Base-by-base conservation (phyloP, 2,888 invertebrate genomes). In the Eupelmus urozonus region DNA sequence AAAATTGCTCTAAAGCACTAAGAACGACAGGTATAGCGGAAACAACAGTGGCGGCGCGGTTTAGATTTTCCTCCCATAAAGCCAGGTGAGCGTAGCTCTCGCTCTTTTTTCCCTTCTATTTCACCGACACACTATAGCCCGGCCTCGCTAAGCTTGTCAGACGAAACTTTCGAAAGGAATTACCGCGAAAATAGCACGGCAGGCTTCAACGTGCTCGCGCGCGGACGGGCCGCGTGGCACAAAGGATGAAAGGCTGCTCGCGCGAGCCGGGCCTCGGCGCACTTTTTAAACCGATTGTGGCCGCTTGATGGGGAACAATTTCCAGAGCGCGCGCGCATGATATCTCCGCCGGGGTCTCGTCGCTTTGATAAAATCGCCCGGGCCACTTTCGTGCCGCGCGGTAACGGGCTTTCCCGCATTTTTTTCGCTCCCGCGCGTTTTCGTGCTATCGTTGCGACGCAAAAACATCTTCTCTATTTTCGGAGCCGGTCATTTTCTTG, bases 231-330 rank as follows among this genome's bases (percentile, higher is more conserved):
- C n/a, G 51, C 20, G 25, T n/a, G 13, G 51, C 20, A 74, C 74
- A 74, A 78, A 78, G 65, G 65, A 70, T 70, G 59, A 70, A 53
- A 74, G 78, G 65, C 60, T n/a, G 34, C 34, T 34, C 34, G 3
- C 34, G 34, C 34, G 45, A 16, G n/a, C 23, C 27, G 34, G 9
- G 57, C n/a, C 7, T 62, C 57, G 40, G 34, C 76, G 71, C 25
- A 42, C 67, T 67, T 78, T 78, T 78, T 69, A 78, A 78, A 74
- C 69, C 78, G 70, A 78, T 78, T 74, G 74, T 42, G 69, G 78
- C 29, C 51, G 49, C 70, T 74, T 78, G 78, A 59, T 78, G 59
- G 49, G 27, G 63, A 73, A 78, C 78, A 78, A 73, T 78, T 73
- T 67, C 34, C 29, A 13, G 29, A 25, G n/a, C 40, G 70, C 11